A percentile compares a stretch with the other conserved stretches of the same genome.
Conservation (phyloP, 2,797 vertebrate species). For the Artibeus lituratus region DNA sequence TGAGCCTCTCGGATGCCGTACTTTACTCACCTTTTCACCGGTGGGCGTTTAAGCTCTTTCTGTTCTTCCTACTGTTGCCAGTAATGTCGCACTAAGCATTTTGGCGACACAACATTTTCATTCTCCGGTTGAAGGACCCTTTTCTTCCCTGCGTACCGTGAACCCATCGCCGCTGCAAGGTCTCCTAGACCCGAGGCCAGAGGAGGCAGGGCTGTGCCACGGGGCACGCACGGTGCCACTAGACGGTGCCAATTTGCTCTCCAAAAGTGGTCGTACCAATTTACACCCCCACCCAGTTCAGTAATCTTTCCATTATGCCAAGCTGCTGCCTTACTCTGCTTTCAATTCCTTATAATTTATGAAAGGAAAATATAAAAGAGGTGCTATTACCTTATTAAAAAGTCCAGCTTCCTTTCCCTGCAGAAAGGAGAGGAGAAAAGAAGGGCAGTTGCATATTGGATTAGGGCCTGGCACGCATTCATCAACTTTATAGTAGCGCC, state of each 20-base stretch:
- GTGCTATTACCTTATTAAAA: slow-evolving; percentile 78
- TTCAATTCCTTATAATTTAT: slow-evolving; percentile 76
- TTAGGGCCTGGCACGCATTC: slow-evolving; percentile 74
- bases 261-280: slow-evolving; percentile 54
- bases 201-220: background rate
- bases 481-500: slow-evolving; percentile 74
- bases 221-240: background rate
- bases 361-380: slow-evolving; percentile 78
- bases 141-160: rapidly evolving
- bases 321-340: slow-evolving; percentile 65
- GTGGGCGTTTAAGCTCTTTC: background rate
- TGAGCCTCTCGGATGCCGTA: background rate
- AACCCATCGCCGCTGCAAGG: background rate
- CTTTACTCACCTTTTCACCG: background rate
- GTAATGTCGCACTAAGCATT: background rate
- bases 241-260: slow-evolving; percentile 55
- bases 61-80: background rate
- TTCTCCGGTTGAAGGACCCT: background rate
- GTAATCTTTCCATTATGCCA: slow-evolving; percentile 62
- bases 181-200: background rate
- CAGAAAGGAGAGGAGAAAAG: slow-evolving; percentile 74
- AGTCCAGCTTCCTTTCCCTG: slow-evolving; percentile 74
- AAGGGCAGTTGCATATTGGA: slow-evolving; percentile 73
- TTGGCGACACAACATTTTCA: background rate
- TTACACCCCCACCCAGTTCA: slow-evolving; percentile 60